phyloP scores from a whole-genome alignment of 1,140 invertebrate species.

The Thaumatotibia leucotreta region DNA sequence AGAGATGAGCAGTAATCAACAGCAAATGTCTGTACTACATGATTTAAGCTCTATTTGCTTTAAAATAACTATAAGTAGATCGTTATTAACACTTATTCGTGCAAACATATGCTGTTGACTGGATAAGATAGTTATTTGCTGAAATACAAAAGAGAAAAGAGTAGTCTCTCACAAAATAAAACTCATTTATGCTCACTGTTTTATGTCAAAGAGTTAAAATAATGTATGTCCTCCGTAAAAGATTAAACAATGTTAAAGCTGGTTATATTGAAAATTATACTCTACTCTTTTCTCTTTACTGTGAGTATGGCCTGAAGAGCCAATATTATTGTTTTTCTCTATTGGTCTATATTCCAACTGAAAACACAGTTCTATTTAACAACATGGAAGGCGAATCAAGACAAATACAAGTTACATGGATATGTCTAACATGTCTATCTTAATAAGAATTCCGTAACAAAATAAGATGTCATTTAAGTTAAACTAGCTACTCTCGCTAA shows the following conservation, averaged over 20 bases:
- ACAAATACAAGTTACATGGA: background rate
- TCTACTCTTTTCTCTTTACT: background rate
- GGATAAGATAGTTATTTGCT: background rate
- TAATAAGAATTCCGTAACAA: slow-evolving; percentile 6
- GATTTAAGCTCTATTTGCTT: too few species aligned
- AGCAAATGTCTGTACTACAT: background rate
- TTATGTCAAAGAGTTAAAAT: background rate
- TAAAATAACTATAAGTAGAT: too few species aligned
- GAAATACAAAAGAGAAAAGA: too few species aligned
- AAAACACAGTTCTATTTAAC: background rate
- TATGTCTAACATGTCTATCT: slow-evolving; percentile 4
- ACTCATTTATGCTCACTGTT: too few species aligned
- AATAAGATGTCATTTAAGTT: background rate
- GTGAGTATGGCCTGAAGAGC: background rate
- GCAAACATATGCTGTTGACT: background rate
- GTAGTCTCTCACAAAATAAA: too few species aligned
- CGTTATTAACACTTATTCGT: background rate
- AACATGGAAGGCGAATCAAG: background rate
- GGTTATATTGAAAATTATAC: background rate
- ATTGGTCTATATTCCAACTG: background rate
- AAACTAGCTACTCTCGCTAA: slow-evolving; percentile 2
- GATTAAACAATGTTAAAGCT: background rate
- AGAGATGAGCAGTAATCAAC: slow-evolving; percentile 17
- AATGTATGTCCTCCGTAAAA: background rate
- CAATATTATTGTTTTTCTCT: background rate